A percentile compares a stretch with the other conserved stretches of the same genome.
Evolutionary conservation across 1,140 invertebrate genomes (phyloP).

Genomic region (Cotesia vestalis): DNA sequence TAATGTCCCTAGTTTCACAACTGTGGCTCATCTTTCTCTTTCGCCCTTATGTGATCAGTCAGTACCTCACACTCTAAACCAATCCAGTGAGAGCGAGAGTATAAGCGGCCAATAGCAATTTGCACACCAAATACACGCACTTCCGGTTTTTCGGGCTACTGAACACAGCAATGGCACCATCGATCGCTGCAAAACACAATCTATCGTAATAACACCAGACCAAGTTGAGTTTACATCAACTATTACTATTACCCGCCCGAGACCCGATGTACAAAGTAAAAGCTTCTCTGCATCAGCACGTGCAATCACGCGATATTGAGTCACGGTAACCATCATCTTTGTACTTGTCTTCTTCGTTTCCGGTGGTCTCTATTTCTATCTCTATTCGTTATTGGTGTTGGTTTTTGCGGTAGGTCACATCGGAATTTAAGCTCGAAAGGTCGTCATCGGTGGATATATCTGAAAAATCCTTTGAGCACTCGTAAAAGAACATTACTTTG

Average conservation of each 20-base stretch:
- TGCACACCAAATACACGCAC: slow-evolving; percentile 41
- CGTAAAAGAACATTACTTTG: slow-evolving; percentile 31
- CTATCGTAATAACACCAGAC: slow-evolving; percentile 8
- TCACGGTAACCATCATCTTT: no score
- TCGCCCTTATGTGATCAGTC: no score
- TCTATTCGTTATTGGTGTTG: no score
- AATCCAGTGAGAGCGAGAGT: no score
- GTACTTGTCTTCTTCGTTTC: no score
- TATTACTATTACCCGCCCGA: no score
- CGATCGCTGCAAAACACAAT: slow-evolving; percentile 1
- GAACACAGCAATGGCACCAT: not conserved
- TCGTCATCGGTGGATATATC: slow-evolving; percentile 9
- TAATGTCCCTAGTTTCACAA: no score
- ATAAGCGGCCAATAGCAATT: slow-evolving; percentile 42
- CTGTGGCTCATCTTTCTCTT: no score
- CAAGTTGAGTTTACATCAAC: no score
- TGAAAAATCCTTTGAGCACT: slow-evolving; percentile 35
- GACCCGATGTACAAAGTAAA: no score
- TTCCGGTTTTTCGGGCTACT: slow-evolving; percentile 40
- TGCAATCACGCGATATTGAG: not conserved
- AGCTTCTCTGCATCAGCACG: not conserved
- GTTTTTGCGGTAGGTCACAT: slow-evolving; percentile 38
- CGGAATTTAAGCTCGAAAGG: slow-evolving; percentile 28
- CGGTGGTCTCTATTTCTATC: no score
- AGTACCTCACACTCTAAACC: no score